Base-by-base conservation (phyloP, 2,888 invertebrate genomes). In the Chelonus formosanus region DNA sequence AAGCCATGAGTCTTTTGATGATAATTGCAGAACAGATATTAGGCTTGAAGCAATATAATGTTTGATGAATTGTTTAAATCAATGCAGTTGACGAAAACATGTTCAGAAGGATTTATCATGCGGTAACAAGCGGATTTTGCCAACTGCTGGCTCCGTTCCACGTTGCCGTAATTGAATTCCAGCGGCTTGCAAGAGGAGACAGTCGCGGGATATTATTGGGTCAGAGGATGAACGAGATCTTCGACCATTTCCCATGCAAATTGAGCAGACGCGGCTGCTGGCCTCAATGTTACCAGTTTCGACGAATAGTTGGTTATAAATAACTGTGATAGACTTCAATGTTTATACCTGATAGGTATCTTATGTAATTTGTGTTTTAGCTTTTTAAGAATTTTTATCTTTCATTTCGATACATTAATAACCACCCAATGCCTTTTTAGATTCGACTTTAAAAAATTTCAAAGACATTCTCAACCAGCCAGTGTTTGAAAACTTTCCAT, bases 141-240 rank as follows among this genome's bases (percentile, higher is more conserved):
- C 40, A 20, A 58, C 58, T 32, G 58, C 48, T 58, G 58, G 57
- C 61, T 64, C 6, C 47, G 58, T 65, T 68, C 59, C 65, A 71
- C 67, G 69, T 72, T 70, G 65, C 62, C 73, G 74, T 79, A 78
- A 78, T 79, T 75, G 72, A 76, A 78, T 78, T 79, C 70, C 73
- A 69, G 64, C 63, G 65, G 70, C 66, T 20, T 44, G 47, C 62
- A 32, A 60, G 58, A 55, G 36, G 54, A 58, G 62, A 56, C 59
- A 65, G 64, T 60, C 63, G 59, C 66, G 52, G 43, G 6, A 70
- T 73, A 72, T 75, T 75, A 74, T 76, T 73, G 71, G 72, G 74
- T 73, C 75, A 69, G 70, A 64, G 74, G 68, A 73, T 70, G 67
- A 63, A 69, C 62, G 60, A 68, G 72, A 73, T 73, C 71, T 73